These are phyloP conservation scores for Teleopsis dalmanni DNA, from an alignment of 1,140 invertebrate species.

Conservation along the genomic window DNA sequence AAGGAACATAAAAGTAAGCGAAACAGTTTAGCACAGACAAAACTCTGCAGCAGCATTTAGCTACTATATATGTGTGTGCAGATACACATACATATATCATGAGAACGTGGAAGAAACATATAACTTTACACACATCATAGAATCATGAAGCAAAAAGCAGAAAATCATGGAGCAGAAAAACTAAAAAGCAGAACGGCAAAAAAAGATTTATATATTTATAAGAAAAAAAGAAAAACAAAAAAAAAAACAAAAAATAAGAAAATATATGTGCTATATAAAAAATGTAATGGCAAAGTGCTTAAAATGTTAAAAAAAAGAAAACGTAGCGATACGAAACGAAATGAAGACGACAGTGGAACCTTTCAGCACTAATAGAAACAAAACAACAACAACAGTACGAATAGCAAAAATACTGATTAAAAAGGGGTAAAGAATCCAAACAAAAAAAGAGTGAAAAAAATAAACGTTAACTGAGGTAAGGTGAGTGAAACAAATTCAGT, in stretches of 20 bases:
- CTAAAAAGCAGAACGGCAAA: constrained; percentile 11
- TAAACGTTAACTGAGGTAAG: neutral
- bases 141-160: constrained; percentile 7
- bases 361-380: too few species aligned
- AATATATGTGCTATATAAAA: too few species aligned
- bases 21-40: constrained; percentile 4
- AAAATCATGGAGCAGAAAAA: constrained; percentile 13
- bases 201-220: neutral
- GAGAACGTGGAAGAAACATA: neutral
- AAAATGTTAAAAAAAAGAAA: too few species aligned
- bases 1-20: neutral
- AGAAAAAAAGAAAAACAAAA: neutral
- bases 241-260: neutral
- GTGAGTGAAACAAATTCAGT: neutral
- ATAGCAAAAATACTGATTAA: neutral
- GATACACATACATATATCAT: neutral
- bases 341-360: too few species aligned
- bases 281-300: too few species aligned
- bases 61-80: neutral
- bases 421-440: neutral
- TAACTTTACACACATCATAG: neutral
- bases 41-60: neutral
- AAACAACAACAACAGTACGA: too few species aligned
- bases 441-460: neutral
- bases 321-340: too few species aligned